Conservation (phyloP, 2,888 invertebrate species). For the Orthosia cruda region DNA sequence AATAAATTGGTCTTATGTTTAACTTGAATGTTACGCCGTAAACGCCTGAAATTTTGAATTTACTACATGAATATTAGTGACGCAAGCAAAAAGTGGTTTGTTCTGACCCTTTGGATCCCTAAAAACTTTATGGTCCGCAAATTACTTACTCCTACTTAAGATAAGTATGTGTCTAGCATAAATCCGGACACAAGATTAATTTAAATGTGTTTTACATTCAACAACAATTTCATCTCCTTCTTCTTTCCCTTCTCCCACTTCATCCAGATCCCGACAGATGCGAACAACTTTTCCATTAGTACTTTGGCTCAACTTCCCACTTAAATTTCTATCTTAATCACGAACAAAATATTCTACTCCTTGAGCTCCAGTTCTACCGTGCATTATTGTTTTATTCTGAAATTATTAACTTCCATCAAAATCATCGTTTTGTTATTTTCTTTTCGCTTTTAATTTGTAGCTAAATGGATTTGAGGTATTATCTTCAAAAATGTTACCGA, state of each 20-base stretch:
- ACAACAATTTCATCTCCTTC: slow-evolving; percentile 76
- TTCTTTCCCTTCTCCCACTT: slow-evolving; percentile 77
- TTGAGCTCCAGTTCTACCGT: slow-evolving; percentile 69
- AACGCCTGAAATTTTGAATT: slow-evolving; percentile 28
- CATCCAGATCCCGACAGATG: slow-evolving; percentile 77
- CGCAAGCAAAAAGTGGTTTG: slow-evolving; percentile 26
- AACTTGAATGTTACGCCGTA: slow-evolving; percentile 41
- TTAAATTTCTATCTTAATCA: slow-evolving; percentile 84
- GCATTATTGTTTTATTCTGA: slow-evolving; percentile 77
- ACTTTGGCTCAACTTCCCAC: slow-evolving; percentile 82
- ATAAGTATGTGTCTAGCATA: slow-evolving; percentile 37
- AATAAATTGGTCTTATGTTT: slow-evolving; percentile 55
- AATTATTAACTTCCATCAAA: slow-evolving; percentile 76
- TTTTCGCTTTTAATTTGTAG: slow-evolving; percentile 52
- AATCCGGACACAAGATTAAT: slow-evolving; percentile 65
- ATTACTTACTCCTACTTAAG: slow-evolving; percentile 33
- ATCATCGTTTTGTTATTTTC: slow-evolving; percentile 66
- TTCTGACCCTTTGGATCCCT: slow-evolving; percentile 22
- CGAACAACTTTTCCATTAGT: slow-evolving; percentile 84
- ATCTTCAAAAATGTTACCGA: slow-evolving; percentile 23
- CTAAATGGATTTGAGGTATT: slow-evolving; percentile 54
- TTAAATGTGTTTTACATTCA: slow-evolving; percentile 79
- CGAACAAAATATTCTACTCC: slow-evolving; percentile 81
- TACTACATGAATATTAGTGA: slow-evolving; percentile 20
- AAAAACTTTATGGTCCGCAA: slow-evolving; percentile 28